Conservation (phyloP, 2,797 vertebrate species). For the Brachyrhaphis roseni region DNA sequence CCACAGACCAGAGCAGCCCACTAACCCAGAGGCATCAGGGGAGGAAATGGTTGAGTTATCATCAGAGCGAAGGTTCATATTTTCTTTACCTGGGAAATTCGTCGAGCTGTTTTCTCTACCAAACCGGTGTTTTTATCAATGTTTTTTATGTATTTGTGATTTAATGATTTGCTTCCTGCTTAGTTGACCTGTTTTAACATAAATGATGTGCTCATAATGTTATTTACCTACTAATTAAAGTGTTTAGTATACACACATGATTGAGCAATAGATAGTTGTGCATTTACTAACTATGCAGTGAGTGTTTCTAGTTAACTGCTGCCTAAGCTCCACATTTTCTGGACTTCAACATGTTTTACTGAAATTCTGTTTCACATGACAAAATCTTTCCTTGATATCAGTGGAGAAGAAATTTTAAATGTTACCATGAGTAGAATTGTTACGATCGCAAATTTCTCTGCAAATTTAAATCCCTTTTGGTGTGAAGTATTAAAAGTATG, state of each 20-base stretch:
- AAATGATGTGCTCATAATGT: not conserved
- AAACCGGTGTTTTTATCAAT: not conserved
- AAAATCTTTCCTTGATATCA: not conserved
- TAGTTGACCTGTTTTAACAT: not conserved
- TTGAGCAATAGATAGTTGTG: not conserved
- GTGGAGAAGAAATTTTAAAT: no score
- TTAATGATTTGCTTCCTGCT: not conserved
- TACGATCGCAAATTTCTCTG: no score
- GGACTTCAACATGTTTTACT: no score
- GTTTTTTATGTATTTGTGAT: not conserved
- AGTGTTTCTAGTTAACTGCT: no score
- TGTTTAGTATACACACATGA: not conserved
- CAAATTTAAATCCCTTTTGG: no score
- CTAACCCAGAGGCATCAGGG: not conserved
- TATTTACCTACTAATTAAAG: not conserved
- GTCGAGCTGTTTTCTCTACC: conserved; percentile 11
- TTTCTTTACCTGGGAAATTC: not conserved
- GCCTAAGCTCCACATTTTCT: not conserved
- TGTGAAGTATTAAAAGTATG: no score
- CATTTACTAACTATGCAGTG: not conserved
- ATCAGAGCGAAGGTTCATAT: not conserved
- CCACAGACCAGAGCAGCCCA: conserved; percentile 8
- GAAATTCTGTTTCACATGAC: not conserved
- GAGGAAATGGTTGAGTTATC: not conserved
- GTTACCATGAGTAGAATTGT: no score